Percentiles rank a stretch among this genome's conserved stretches.
Conservation (phyloP, 2,113 vertebrate species). For the Macroglossus sobrinus region DNA sequence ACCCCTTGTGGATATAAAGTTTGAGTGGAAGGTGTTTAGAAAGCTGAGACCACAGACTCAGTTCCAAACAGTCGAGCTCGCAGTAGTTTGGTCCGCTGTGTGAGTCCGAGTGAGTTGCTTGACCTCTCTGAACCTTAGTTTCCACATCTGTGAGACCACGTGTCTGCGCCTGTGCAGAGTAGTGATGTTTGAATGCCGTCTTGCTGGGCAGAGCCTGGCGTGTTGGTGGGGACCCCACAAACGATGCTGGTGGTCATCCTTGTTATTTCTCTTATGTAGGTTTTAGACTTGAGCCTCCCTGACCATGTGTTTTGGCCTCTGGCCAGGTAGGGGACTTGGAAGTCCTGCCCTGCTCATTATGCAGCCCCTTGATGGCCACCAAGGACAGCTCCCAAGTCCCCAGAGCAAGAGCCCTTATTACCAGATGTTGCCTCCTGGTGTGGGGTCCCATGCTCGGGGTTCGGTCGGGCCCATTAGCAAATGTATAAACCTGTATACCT, state of each 20-base stretch:
- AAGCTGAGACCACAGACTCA: background rate
- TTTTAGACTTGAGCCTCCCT: background rate
- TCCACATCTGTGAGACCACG: background rate
- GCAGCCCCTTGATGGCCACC: too few species aligned
- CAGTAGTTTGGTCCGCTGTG: background rate
- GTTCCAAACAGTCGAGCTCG: background rate
- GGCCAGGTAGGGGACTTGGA: accelerated
- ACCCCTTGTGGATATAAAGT: accelerated
- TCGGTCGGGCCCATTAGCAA: accelerated
- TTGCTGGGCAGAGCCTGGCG: background rate
- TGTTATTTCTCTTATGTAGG: background rate
- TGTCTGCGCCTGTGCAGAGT: background rate
- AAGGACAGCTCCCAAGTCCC: background rate
- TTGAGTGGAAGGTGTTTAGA: background rate
- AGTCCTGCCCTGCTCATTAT: background rate
- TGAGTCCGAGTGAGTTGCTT: background rate
- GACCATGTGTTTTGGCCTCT: background rate
- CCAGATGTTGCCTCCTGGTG: accelerated
- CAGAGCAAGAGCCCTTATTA: accelerated
- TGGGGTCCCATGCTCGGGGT: accelerated
- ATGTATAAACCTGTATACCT: background rate
- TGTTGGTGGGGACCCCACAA: accelerated
- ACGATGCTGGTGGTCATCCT: accelerated
- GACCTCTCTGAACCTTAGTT: background rate
- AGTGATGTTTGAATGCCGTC: accelerated